Evolutionary conservation across 2,113 vertebrate species (phyloP).

Genomic region (Pituophis catenifer): DNA sequence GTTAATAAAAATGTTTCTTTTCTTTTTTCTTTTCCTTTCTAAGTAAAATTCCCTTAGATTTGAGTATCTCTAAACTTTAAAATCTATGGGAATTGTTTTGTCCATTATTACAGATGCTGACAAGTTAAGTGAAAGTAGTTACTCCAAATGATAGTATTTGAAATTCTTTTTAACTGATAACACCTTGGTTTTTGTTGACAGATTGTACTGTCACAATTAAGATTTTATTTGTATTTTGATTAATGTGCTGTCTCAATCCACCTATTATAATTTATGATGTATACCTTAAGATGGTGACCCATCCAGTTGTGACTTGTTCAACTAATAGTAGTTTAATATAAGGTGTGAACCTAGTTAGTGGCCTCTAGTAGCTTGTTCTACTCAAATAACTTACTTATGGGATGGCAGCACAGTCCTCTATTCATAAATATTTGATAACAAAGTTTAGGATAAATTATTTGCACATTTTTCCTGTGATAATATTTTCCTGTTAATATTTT

Average conservation of each 20-base stretch:
- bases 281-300: neutral
- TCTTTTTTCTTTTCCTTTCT: neutral
- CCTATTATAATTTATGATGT: neutral
- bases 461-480: neutral
- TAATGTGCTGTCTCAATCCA: neutral
- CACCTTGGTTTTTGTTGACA: neutral
- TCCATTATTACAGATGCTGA: neutral
- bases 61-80: neutral
- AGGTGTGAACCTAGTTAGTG: neutral
- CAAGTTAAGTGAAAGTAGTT: neutral
- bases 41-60: neutral
- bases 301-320: neutral
- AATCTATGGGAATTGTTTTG: neutral
- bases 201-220: neutral
- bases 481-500: neutral
- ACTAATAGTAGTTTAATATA: neutral
- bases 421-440: neutral
- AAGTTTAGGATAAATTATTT: neutral
- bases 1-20: neutral
- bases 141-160: neutral
- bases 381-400: neutral
- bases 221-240: neutral
- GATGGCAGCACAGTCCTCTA: neutral
- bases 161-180: neutral
- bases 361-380: neutral